phyloP scores from a whole-genome alignment of 2,888 invertebrate genomes.

The Tholera decimalis region DNA sequence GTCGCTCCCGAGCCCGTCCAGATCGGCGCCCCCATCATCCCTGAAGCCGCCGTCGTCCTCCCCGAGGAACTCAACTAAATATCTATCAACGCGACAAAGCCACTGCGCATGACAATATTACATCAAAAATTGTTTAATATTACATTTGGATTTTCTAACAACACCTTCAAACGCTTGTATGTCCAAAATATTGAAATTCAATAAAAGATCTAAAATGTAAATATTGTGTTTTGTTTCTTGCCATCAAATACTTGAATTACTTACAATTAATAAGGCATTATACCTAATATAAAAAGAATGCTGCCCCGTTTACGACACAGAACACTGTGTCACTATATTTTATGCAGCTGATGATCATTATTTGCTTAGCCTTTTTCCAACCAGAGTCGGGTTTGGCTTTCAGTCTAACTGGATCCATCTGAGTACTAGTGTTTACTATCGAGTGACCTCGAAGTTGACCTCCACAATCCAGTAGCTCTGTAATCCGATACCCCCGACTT shows the following conservation, averaged over 20 bases:
- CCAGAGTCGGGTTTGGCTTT: no score
- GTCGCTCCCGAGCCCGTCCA: conserved; percentile 59
- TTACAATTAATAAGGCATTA: no score
- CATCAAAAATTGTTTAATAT: conserved; percentile 32
- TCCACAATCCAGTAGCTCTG: no score
- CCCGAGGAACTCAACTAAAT: conserved; percentile 1
- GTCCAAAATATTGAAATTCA: conserved; percentile 45
- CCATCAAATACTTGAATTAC: background rate
- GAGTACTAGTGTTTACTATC: no score
- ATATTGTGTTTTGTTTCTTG: conserved; percentile 20
- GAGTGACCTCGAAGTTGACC: no score
- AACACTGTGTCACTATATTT: no score
- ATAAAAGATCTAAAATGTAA: conserved; percentile 51
- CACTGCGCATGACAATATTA: conserved; percentile 47
- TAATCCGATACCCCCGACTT: no score
- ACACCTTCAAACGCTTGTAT: conserved; percentile 55
- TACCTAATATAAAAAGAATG: no score
- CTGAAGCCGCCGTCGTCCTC: conserved; percentile 59
- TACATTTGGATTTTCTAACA: conserved; percentile 48
- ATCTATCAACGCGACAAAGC: conserved; percentile 8
- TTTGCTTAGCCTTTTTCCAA: no score
- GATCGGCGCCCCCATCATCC: conserved; percentile 58
- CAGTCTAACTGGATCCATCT: no score
- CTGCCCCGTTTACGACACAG: no score
- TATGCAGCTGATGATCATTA: no score